phyloP scores from a whole-genome alignment of 1,140 invertebrate species.

The Pentalonia nigronervosa region DNA sequence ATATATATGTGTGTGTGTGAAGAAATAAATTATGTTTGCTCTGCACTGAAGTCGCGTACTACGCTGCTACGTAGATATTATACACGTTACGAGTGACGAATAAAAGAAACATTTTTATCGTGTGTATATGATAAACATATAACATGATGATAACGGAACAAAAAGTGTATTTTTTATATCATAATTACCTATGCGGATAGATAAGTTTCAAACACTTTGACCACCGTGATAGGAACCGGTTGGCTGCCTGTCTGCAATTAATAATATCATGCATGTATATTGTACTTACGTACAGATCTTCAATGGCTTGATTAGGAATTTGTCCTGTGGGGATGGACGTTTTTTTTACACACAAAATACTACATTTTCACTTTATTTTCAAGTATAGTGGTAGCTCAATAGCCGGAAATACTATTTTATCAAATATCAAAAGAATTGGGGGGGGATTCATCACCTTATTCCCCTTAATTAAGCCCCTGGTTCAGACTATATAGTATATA shows the following conservation, averaged over 20 bases:
- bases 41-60: neutral
- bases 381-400: too few relatives aligned
- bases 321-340: too few relatives aligned
- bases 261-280: neutral
- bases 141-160: neutral
- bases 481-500: too few relatives aligned
- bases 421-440: too few relatives aligned
- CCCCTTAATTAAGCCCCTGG: too few relatives aligned
- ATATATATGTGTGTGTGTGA: neutral
- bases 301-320: too few relatives aligned
- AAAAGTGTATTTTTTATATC: neutral
- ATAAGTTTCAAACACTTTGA: neutral
- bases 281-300: neutral
- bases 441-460: too few relatives aligned
- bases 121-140: too few relatives aligned
- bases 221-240: too few relatives aligned
- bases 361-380: too few relatives aligned
- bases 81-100: neutral
- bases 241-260: neutral
- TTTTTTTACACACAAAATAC: too few relatives aligned
- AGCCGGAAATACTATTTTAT: too few relatives aligned
- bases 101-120: neutral
- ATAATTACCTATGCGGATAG: neutral
- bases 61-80: neutral
- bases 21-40: conserved; percentile 20